A percentile compares a stretch with the other conserved stretches of the same genome.
These are phyloP conservation scores for Atlantisia rogersi DNA, from an alignment of 2,113 vertebrate genomes.

Conservation along the genomic window DNA sequence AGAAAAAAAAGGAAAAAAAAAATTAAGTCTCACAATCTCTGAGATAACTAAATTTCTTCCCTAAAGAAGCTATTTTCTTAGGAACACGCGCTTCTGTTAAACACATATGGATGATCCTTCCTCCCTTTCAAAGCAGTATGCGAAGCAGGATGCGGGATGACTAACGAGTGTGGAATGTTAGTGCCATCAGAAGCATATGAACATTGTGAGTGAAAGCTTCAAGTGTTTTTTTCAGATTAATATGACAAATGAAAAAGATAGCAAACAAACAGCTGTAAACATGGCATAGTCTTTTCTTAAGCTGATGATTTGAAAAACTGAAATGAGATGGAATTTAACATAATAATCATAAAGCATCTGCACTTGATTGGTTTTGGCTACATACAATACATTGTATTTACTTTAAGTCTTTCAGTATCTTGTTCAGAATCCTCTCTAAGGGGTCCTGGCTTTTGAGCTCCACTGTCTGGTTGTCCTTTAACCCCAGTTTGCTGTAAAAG, in stretches of 20 bases:
- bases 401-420: constrained; percentile 75
- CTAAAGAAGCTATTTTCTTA: background rate
- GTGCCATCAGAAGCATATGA: background rate
- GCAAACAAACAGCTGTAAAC: background rate
- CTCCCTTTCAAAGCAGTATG: background rate
- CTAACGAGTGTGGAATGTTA: background rate
- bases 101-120: background rate
- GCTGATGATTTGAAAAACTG: background rate
- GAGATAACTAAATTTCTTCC: background rate
- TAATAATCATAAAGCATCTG: background rate
- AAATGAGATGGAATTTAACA: background rate
- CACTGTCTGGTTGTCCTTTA: constrained; percentile 76
- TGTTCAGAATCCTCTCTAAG: constrained; percentile 76
- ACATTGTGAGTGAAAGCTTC: background rate
- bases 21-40: background rate
- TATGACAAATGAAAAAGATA: background rate
- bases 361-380: background rate
- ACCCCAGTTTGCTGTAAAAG: constrained; percentile 68
- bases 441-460: constrained; percentile 71
- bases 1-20: background rate
- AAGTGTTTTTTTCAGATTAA: background rate
- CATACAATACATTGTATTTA: constrained; percentile 67
- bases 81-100: background rate
- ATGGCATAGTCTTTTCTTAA: background rate
- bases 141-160: background rate